Base-by-base conservation (phyloP, 2,113 vertebrate genomes). In the Nibea coibor region DNA sequence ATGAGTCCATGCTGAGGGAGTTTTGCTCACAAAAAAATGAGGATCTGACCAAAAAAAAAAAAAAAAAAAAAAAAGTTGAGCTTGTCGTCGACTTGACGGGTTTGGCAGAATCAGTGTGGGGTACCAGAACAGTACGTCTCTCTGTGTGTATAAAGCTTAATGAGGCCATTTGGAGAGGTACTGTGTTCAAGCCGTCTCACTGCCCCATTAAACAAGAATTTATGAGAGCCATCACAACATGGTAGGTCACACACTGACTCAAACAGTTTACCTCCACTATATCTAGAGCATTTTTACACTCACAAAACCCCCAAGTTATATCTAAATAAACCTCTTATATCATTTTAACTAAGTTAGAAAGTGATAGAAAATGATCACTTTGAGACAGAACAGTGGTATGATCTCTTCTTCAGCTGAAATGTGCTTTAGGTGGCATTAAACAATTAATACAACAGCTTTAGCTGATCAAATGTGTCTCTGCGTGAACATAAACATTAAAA, bases 181-280 rank as follows among this genome's bases (percentile, higher is more conserved):
- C 80, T 47, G 57, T 28, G 57, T 80, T 81, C 79, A 84, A 47
- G 62, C 26, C 39, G 56, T 82, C 66, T 78, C 75, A 26, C 11
- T 31, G 88, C 72, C 57, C 86, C 80, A 90, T 85, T 89, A 81
- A 81, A 90, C 83, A 88, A 83, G 82, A 88, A 90, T 80, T 57
- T 70, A 31, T 67, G 64, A 53, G 66, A 64, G 70, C 70, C 64
- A 54, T 59, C 65, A 81, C 56, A 83, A 82, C 74, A 75, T 28
- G 53, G n/a, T 17, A 31, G 81, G 22, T 47, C 65, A 22, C 54
- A 72, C 62, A 47, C 57, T 19, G 35, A 42, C 24, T 26, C 24
- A 48, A 50, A 66, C 45, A 28, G 31, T 10, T 58, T 35, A 35
- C 35, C 8, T 35, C 35, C 35, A 2, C 35, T 35, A 35, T 8